A percentile compares a stretch with the other conserved stretches of the same genome.
phyloP scores from a whole-genome alignment of 2,797 vertebrate genomes.

The Meda fulgida region DNA sequence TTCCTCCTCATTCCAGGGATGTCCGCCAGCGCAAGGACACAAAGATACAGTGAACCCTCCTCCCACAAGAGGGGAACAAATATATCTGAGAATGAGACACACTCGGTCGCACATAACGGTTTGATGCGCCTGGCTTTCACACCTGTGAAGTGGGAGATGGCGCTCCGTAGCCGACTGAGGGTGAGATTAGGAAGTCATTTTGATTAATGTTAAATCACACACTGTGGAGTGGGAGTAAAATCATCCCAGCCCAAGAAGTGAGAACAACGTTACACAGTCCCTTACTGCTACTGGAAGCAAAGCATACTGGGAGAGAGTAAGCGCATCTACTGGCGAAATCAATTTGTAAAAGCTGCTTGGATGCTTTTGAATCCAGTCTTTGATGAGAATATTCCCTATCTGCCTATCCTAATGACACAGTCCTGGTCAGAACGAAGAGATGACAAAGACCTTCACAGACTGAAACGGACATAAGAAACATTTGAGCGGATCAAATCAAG shows the following conservation, averaged over 20 bases:
- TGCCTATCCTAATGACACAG: background rate
- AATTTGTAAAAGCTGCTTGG: constrained; percentile 12
- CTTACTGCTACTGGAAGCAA: constrained; percentile 6
- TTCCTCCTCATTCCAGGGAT: constrained; percentile 31
- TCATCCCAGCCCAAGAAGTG: background rate
- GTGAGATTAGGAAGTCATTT: constrained; percentile 34
- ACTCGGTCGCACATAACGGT: constrained; percentile 1
- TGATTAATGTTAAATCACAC: constrained; percentile 50
- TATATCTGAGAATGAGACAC: constrained; percentile 16
- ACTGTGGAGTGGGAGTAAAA: constrained; percentile 20
- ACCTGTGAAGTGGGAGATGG: constrained; percentile 27
- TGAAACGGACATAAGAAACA: background rate
- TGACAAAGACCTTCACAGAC: background rate
- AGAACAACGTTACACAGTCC: constrained; percentile 14
- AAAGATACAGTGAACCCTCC: constrained; percentile 40
- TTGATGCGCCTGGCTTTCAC: constrained; percentile 21
- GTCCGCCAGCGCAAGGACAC: background rate
- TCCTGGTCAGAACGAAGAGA: background rate
- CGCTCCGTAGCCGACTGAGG: background rate
- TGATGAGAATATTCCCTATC: constrained; percentile 22
- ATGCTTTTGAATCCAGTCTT: constrained; percentile 31
- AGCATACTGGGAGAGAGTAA: constrained; percentile 23
- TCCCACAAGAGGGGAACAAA: constrained; percentile 42
- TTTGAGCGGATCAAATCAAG: constrained; percentile 19
- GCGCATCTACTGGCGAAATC: background rate